These are phyloP conservation scores for Botia almorhae DNA, from an alignment of 2,797 vertebrate genomes.

Conservation along the genomic window DNA sequence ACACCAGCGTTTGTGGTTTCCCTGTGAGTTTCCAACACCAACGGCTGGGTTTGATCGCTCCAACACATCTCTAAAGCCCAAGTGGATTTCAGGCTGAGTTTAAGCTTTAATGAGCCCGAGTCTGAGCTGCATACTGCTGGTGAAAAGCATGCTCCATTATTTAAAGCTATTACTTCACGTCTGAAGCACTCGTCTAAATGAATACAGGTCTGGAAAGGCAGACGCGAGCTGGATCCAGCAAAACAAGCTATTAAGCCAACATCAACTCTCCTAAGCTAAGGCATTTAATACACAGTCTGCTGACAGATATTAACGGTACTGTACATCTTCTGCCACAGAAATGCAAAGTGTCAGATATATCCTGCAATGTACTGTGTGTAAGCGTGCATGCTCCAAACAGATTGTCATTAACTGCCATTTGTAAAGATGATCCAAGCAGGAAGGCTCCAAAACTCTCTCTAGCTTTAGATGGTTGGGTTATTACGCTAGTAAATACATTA, in stretches of 20 bases:
- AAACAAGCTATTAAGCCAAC: slow-evolving; percentile 39
- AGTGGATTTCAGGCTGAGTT: slow-evolving; percentile 56
- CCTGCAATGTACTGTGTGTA: neutral
- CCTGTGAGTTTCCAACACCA: slow-evolving; percentile 20
- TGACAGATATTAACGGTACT: slow-evolving; percentile 26
- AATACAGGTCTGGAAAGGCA: slow-evolving; percentile 39
- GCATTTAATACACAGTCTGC: slow-evolving; percentile 16
- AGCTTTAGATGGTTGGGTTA: neutral
- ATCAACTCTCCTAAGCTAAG: slow-evolving; percentile 3
- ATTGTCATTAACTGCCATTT: neutral
- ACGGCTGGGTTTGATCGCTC: slow-evolving; percentile 49
- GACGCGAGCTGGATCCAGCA: slow-evolving; percentile 10
- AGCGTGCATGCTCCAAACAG: slow-evolving; percentile 1
- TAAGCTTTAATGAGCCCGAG: slow-evolving; percentile 60
- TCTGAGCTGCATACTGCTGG: slow-evolving; percentile 30
- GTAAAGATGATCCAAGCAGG: neutral
- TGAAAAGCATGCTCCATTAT: slow-evolving; percentile 60
- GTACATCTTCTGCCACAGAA: slow-evolving; percentile 19
- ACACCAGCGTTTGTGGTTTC: slow-evolving; percentile 26
- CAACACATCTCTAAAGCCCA: slow-evolving; percentile 54
- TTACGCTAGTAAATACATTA: neutral
- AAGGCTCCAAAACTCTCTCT: slow-evolving; percentile 7
- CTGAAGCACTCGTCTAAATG: slow-evolving; percentile 56
- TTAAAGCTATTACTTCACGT: slow-evolving; percentile 63
- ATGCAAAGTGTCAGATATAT: slow-evolving; percentile 12